phyloP scores from a whole-genome alignment of 1,140 invertebrate genomes.

The Ceratina australensis region DNA sequence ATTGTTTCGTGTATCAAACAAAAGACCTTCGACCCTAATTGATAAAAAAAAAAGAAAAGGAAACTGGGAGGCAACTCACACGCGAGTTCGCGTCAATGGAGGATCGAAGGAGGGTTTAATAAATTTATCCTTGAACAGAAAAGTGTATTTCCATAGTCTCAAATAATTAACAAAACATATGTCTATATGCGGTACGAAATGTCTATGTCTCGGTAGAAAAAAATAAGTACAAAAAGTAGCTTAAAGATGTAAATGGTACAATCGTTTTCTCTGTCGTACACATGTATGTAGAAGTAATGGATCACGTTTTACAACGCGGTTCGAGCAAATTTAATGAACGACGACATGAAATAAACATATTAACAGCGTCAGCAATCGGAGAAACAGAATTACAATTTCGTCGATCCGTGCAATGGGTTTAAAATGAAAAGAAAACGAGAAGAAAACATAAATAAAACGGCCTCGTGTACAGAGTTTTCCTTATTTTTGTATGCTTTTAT shows the following conservation, averaged over 20 bases:
- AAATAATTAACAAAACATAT: constrained; percentile 52
- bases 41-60: background rate
- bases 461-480: constrained; percentile 38
- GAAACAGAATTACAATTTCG: constrained; percentile 42
- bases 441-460: constrained; percentile 31
- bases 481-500: constrained; percentile 7
- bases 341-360: constrained; percentile 53
- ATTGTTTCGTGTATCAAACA: background rate
- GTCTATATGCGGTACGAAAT: constrained; percentile 13
- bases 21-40: background rate
- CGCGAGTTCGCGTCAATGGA: constrained; percentile 11
- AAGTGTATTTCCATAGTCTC: constrained; percentile 52
- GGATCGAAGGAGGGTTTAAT: constrained; percentile 19
- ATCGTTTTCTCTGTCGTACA: constrained; percentile 4
- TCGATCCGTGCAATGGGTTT: constrained; percentile 25
- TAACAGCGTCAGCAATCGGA: constrained; percentile 40
- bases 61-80: background rate
- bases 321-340: too few relatives aligned
- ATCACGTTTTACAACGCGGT: too few relatives aligned
- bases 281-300: too few relatives aligned
- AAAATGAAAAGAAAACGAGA: constrained; percentile 10
- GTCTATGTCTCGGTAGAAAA: background rate
- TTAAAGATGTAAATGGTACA: constrained; percentile 39
- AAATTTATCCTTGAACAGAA: constrained; percentile 49
- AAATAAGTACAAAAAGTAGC: constrained; percentile 44